These are phyloP conservation scores for Anticlea derivata DNA, from an alignment of 2,888 invertebrate species.

Conservation along the genomic window DNA sequence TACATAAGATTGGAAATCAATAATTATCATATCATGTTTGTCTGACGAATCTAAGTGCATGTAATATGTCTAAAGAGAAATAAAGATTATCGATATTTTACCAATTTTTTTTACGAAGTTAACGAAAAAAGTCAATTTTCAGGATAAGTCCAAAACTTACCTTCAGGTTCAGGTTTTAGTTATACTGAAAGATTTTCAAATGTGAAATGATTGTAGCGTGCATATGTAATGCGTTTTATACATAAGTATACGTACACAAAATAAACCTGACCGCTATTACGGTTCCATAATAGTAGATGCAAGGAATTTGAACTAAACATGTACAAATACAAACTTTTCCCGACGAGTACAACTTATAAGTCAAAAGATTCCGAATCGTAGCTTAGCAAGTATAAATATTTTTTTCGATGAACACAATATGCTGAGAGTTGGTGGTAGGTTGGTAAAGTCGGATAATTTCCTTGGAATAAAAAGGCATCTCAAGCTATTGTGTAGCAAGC, in stretches of 20 bases:
- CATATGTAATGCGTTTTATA: slow-evolving; percentile 2
- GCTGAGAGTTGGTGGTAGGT: neutral
- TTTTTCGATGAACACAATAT: neutral
- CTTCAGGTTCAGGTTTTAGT: neutral
- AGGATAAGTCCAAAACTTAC: too few species aligned
- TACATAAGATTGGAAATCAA: neutral
- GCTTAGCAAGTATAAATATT: neutral
- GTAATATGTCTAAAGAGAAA: too few species aligned
- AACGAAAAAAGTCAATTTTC: too few species aligned
- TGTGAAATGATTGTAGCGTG: neutral
- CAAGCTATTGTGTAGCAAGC: neutral
- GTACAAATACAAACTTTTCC: neutral
- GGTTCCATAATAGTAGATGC: neutral
- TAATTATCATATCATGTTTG: neutral
- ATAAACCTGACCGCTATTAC: neutral
- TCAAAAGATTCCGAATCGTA: neutral
- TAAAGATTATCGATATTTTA: too few species aligned
- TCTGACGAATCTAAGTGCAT: too few species aligned
- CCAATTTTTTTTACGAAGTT: too few species aligned
- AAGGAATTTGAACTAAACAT: neutral
- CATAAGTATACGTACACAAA: neutral
- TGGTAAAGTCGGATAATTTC: neutral
- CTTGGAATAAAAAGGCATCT: neutral
- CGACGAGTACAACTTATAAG: neutral
- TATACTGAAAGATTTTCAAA: neutral